Evolutionary conservation across 2,888 invertebrate genomes (phyloP), one percentile per base, ranked within the genome.

Genomic region (Drosophila rubida): DNA sequence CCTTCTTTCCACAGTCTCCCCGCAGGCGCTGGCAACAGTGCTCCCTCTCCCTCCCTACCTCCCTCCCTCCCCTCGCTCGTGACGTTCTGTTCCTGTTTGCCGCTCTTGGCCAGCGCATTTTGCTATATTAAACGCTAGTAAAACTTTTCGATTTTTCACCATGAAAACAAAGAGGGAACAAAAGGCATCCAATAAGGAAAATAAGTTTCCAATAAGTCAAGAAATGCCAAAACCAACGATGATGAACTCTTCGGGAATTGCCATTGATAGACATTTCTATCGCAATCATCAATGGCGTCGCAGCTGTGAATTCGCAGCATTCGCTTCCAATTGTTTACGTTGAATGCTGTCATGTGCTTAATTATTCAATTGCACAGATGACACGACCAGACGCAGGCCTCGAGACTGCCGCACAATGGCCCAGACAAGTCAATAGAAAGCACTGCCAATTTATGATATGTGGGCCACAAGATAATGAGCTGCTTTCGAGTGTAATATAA

Each of bases 81-180:
- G 50, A 50, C 3, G 3, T 19, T 19, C 27, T 9, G 27, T 27
- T 27, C 9, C 27, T 27, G 27, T 27, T 0, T 9, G 27, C 9
- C 27, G 14, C 48, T 4, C 27, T 51, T 53, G 48, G 13, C 32
- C 23, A 27, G 19, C 14, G 48, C 54, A 69, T 32, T 63, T 69
- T 69, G 58, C 57, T 69, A 78, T 74, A 80, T 67, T 78, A 80
- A 87, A 71, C 55, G 87, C 41, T 69, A 11, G 54, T 22, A 71
- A 73, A 87, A 81, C 71, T 87, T 84, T 86, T 81, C 81, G 75
- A 87, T 74, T 83, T 83, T 80, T 69, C 77, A 54, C 42, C 46
- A 53, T 53, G 58, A 54, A 41, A 63, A 48, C 60, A 57, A 66
- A 67, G 60, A 37, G 55, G 39, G 42, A 42, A 35, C 51, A 48